A percentile compares a stretch with the other conserved stretches of the same genome.
These are phyloP conservation scores for Leucopsar rothschildi DNA, from an alignment of 2,113 vertebrate genomes.

Conservation along the genomic window DNA sequence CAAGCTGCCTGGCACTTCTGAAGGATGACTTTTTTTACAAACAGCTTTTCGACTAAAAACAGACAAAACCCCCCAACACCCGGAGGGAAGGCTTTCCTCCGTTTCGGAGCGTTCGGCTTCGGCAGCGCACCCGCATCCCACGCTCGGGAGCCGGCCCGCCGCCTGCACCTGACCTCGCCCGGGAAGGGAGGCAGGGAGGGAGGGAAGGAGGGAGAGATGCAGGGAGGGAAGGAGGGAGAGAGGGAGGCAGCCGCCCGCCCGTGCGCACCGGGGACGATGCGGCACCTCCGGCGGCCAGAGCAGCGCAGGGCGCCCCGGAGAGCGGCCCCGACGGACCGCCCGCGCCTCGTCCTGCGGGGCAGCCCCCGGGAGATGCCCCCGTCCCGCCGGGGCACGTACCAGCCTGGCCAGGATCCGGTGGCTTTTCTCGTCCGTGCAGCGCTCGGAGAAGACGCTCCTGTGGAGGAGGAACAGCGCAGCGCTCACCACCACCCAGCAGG, in stretches of 20 bases:
- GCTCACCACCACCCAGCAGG: conserved; percentile 80
- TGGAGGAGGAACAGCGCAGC: conserved; percentile 83
- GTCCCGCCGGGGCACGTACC: conserved; percentile 75
- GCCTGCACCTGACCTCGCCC: neutral
- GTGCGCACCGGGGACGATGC: neutral
- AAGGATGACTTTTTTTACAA: neutral
- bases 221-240: neutral
- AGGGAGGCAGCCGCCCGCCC: neutral
- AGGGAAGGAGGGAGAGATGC: neutral
- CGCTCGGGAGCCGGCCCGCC: neutral
- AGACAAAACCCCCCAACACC: rapidly evolving
- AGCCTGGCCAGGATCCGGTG: conserved; percentile 85
- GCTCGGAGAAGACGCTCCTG: conserved; percentile 83
- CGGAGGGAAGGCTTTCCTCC: neutral
- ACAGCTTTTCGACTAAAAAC: neutral
- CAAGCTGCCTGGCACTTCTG: neutral
- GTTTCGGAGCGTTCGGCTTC: neutral
- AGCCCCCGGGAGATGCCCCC: neutral
- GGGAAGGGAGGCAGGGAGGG: neutral
- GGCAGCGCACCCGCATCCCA: neutral
- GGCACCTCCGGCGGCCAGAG: neutral
- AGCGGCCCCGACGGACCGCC: neutral
- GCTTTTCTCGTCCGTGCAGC: conserved; percentile 89
- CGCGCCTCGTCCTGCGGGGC: neutral
- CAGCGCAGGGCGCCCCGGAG: neutral